A percentile compares a stretch with the other conserved stretches of the same genome.
These are phyloP conservation scores for Cephus nigrinus DNA, from an alignment of 2,888 invertebrate genomes.

Conservation along the genomic window DNA sequence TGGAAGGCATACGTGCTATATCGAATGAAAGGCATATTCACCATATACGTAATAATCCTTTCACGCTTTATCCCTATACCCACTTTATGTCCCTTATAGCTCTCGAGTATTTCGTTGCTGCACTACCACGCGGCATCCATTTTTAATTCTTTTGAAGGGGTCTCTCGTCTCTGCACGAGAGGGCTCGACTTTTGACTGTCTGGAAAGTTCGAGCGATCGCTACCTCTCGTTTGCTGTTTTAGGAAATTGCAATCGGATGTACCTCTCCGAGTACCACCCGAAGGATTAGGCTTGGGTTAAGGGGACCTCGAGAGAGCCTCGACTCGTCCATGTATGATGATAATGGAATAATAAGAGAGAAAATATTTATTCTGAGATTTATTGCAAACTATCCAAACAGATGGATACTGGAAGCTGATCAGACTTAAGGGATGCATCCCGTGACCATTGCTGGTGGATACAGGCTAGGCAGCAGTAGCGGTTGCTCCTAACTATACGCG, in stretches of 20 bases:
- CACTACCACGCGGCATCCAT: not conserved
- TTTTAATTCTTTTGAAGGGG: not conserved
- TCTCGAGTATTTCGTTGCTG: not conserved
- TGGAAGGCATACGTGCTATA: not conserved
- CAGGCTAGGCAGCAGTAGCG: not conserved
- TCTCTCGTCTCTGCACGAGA: not conserved
- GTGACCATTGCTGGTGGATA: not conserved
- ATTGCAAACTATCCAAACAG: not conserved
- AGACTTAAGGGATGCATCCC: not conserved
- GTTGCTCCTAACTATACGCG: slow-evolving; percentile 39
- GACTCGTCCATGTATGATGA: not conserved
- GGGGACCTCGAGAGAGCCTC: not conserved
- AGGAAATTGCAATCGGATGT: not conserved
- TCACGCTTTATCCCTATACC: not conserved
- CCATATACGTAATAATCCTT: not conserved
- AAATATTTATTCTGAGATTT: not conserved
- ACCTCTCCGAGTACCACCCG: not conserved
- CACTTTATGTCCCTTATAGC: not conserved
- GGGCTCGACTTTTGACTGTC: not conserved
- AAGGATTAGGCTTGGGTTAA: not conserved
- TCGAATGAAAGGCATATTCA: not conserved
- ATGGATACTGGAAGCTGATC: not conserved
- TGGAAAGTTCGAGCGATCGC: not conserved
- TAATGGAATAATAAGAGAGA: not conserved
- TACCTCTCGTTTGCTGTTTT: not conserved